Conservation (phyloP, 2,888 invertebrate species). For the Ophraella communa region DNA sequence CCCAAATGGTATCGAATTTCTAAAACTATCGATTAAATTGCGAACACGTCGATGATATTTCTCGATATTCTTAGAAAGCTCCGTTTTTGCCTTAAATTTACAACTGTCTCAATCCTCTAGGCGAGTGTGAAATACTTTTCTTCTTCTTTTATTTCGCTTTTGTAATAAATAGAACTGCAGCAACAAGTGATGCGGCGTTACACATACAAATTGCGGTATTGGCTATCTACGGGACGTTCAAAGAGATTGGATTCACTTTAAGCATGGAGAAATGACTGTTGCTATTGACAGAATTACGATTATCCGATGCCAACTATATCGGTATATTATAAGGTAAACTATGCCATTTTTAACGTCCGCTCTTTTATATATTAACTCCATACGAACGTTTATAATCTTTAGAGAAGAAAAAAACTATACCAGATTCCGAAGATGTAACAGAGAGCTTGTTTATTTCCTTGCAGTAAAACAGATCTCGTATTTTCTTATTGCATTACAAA, state of each 20-base stretch:
- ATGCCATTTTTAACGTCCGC: constrained; percentile 41
- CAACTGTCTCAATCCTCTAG: constrained; percentile 51
- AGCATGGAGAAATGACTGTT: constrained; percentile 46
- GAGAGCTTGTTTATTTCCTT: constrained; percentile 4
- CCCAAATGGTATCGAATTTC: constrained; percentile 18
- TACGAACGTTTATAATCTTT: constrained; percentile 21
- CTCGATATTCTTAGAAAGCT: constrained; percentile 13
- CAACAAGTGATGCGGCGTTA: constrained; percentile 47
- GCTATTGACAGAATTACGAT: constrained; percentile 51
- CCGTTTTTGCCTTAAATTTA: constrained; percentile 19
- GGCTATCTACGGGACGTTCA: constrained; percentile 50
- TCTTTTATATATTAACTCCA: constrained; percentile 41
- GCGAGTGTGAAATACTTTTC: constrained; percentile 57
- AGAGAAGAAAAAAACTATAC: constrained; percentile 19
- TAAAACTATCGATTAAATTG: constrained; percentile 15
- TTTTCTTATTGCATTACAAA: constrained; percentile 14
- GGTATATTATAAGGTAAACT: constrained; percentile 41
- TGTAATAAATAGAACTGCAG: constrained; percentile 54
- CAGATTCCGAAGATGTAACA: constrained; percentile 22
- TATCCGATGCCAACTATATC: constrained; percentile 47
- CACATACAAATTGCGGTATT: constrained; percentile 57
- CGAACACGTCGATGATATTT: constrained; percentile 11
- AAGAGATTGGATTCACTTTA: constrained; percentile 46
- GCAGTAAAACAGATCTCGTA: constrained; percentile 12
- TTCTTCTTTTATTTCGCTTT: constrained; percentile 53